Evolutionary conservation across 1,140 invertebrate genomes (phyloP).

Genomic region (Euura saliciscinereae): DNA sequence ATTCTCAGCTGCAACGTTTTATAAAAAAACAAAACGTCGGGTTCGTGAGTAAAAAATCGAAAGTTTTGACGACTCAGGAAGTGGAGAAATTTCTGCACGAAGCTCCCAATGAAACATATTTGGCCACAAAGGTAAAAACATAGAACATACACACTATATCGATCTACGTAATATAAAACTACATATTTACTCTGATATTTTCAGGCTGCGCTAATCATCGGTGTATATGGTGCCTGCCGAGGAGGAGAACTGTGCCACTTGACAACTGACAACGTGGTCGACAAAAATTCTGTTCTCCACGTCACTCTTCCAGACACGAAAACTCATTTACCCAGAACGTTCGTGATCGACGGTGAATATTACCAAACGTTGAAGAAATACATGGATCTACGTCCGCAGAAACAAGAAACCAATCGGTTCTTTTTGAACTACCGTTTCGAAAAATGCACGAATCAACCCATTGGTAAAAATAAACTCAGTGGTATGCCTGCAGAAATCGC

Average conservation of each 20-base stretch:
- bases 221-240: not conserved
- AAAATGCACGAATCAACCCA: conserved; percentile 16
- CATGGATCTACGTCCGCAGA: conserved; percentile 14
- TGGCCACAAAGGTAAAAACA: conserved; percentile 15
- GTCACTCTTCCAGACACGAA: conserved; percentile 11
- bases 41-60: conserved; percentile 20
- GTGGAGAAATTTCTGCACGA: conserved; percentile 17
- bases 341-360: conserved; percentile 13
- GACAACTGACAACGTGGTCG: not conserved
- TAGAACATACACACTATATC: conserved; percentile 6
- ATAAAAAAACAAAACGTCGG: conserved; percentile 14
- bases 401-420: not conserved
- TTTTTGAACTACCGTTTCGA: conserved; percentile 20
- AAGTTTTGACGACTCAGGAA: conserved; percentile 13
- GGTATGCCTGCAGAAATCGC: conserved; percentile 16
- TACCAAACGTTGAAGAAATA: conserved; percentile 18
- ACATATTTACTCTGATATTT: conserved; percentile 15
- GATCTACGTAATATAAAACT: conserved; percentile 18
- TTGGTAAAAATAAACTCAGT: conserved; percentile 16
- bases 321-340: conserved; percentile 16
- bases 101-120: conserved; percentile 14
- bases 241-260: not conserved
- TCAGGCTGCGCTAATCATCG: conserved; percentile 4
- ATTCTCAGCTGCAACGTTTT: conserved; percentile 11
- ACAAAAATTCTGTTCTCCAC: not conserved